Evolutionary conservation across 2,888 invertebrate species (phyloP).

Genomic region (Rhimphoctona megacephalus): DNA sequence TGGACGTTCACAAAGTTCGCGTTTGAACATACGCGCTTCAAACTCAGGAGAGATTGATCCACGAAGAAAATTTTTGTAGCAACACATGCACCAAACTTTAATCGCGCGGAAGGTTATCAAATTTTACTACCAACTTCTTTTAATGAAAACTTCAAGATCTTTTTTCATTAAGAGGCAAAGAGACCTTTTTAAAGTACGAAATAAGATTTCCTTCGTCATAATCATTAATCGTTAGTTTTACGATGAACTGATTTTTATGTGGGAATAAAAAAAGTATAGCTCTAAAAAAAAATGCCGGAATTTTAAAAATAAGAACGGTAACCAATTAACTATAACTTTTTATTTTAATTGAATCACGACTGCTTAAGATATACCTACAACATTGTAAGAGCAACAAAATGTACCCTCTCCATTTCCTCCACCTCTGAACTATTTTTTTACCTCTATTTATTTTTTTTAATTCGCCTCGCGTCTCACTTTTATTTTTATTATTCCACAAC

Average conservation of each 20-base stretch:
- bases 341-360: background rate
- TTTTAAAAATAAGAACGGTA: background rate
- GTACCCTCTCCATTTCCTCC: background rate
- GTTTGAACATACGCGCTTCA: constrained; percentile 10
- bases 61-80: constrained; percentile 42
- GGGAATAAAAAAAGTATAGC: background rate
- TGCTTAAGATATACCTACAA: background rate
- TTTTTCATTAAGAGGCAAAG: background rate
- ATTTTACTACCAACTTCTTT: background rate
- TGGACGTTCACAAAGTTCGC: background rate
- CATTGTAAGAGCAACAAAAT: background rate
- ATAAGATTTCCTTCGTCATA: background rate
- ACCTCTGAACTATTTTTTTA: background rate
- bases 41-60: constrained; percentile 54
- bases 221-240: background rate
- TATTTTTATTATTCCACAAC: constrained; percentile 65
- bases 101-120: background rate
- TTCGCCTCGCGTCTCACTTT: constrained; percentile 18
- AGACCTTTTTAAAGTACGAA: background rate
- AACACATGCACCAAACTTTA: constrained; percentile 29
- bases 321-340: background rate
- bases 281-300: background rate
- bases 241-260: no score
- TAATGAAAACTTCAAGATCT: background rate
- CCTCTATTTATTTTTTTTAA: background rate